Conservation (phyloP, 92 coral and sea anemone genomes). For the Porites lobata region DNA sequence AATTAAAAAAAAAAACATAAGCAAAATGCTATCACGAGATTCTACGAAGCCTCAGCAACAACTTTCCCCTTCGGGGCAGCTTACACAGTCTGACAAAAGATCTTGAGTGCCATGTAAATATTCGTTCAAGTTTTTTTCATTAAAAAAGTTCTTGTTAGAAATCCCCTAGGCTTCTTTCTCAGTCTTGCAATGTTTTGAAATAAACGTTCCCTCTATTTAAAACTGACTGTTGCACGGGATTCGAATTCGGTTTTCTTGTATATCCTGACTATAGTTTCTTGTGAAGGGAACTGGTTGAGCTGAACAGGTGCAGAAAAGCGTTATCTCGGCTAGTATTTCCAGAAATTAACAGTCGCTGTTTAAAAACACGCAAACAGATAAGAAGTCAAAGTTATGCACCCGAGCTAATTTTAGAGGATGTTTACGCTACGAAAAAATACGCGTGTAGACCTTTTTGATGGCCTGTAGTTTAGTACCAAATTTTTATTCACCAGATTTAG, state of each 20-base stretch:
- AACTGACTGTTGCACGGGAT: background rate
- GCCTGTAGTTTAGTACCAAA: too few species aligned
- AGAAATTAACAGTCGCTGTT: constrained; percentile 7
- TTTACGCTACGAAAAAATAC: background rate
- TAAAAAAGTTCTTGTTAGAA: background rate
- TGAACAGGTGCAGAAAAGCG: background rate
- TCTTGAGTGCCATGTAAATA: background rate
- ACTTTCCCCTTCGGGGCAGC: background rate
- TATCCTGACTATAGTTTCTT: background rate
- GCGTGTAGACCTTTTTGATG: too few species aligned
- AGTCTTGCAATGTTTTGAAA: background rate
- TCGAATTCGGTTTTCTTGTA: background rate
- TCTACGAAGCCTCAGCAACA: background rate
- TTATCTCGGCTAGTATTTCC: background rate
- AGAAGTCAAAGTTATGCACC: background rate
- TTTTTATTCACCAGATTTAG: too few species aligned
- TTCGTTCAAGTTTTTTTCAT: background rate
- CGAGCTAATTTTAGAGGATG: background rate
- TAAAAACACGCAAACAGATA: background rate
- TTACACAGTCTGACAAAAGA: background rate
- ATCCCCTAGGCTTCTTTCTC: background rate
- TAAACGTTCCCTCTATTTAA: background rate
- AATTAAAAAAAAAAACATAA: too few species aligned
- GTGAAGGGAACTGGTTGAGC: background rate
- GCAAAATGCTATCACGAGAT: too few species aligned